Conservation (phyloP, 1,140 invertebrate genomes). For the Magallana ariakensis region DNA sequence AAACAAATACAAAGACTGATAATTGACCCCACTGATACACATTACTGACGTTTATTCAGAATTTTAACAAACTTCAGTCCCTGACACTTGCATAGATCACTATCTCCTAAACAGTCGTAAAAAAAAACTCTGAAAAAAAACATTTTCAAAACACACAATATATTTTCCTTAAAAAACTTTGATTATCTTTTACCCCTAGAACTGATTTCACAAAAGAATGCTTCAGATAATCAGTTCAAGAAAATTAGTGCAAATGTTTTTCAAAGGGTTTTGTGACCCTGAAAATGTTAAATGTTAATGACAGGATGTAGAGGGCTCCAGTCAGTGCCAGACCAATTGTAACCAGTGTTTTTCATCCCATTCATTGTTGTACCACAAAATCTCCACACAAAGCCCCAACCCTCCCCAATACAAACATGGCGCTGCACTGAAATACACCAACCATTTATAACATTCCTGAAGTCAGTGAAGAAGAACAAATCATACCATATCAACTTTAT, state of each 20-base stretch:
- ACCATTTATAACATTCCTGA: constrained; percentile 15
- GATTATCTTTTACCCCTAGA: too few species aligned
- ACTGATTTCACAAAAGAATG: too few species aligned
- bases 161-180: too few species aligned
- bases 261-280: background rate
- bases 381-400: background rate
- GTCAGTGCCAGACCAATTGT: background rate
- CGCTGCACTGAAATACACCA: constrained; percentile 1
- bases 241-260: background rate
- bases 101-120: background rate
- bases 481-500: constrained; percentile 21
- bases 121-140: too few species aligned
- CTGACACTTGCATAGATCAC: constrained; percentile 8
- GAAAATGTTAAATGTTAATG: constrained; percentile 17
- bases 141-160: too few species aligned
- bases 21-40: background rate
- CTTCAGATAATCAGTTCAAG: background rate
- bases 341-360: constrained; percentile 6
- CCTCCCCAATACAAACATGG: constrained; percentile 9
- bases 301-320: background rate
- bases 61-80: background rate
- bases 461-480: background rate
- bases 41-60: constrained; percentile 7
- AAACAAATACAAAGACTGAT: background rate
- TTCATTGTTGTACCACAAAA: background rate